Conservation (phyloP, 2,113 vertebrate genomes). For the Rhynchomys soricoides region DNA sequence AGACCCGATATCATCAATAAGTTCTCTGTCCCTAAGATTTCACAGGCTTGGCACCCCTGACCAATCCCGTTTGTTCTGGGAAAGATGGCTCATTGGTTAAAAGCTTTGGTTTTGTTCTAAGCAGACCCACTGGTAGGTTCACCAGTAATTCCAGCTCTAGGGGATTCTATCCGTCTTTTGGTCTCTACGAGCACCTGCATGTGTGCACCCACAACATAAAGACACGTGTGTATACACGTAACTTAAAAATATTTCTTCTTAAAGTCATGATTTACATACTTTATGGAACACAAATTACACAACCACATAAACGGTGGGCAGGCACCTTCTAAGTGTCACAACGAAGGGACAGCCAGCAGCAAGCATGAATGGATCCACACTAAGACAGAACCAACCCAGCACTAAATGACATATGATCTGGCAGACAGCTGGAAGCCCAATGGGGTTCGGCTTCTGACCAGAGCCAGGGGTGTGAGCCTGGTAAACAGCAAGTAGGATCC, state of each 20-base stretch:
- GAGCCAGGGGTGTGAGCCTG: slow-evolving; percentile 10
- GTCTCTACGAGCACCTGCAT: background rate
- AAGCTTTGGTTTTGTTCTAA: background rate
- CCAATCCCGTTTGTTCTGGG: background rate
- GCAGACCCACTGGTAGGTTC: too few relatives aligned
- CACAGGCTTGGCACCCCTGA: background rate
- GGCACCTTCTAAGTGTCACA: background rate
- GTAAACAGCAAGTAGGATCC: slow-evolving; percentile 38
- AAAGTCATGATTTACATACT: background rate
- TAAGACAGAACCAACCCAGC: background rate
- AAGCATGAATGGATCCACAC: background rate
- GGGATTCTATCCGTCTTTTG: background rate
- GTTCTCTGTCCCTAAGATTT: background rate
- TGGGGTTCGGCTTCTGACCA: background rate
- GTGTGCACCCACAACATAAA: background rate
- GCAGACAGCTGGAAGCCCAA: slow-evolving; percentile 11
- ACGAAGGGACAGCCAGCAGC: background rate
- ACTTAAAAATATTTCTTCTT: background rate
- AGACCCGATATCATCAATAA: background rate
- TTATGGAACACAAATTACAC: background rate
- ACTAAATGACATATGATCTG: background rate
- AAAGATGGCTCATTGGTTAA: background rate
- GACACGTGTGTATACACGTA: background rate
- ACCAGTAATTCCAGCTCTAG: background rate
- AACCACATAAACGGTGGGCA: background rate